phyloP scores from a whole-genome alignment of 23 tunicate species.

The Botrylloides violaceus region DNA sequence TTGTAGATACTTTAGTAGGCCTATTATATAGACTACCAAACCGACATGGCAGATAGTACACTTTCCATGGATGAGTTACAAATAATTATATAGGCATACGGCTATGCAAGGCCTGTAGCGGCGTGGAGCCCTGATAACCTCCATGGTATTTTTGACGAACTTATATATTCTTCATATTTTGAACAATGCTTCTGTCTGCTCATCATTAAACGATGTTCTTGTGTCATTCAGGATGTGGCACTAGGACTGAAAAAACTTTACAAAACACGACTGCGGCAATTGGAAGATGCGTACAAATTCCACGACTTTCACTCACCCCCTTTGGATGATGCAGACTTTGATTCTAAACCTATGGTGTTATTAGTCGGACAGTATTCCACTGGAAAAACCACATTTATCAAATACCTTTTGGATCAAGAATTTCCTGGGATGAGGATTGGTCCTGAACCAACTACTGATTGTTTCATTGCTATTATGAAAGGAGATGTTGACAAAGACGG shows the following conservation, averaged over 20 bases:
- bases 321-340: slow-evolving; percentile 96
- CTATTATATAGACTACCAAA: too few relatives aligned
- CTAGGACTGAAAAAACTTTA: slow-evolving; percentile 72
- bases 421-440: slow-evolving; percentile 99
- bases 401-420: slow-evolving; percentile 86
- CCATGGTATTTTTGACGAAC: too few relatives aligned
- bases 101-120: too few relatives aligned
- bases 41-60: too few relatives aligned
- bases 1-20: too few relatives aligned
- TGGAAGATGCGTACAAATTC: slow-evolving; percentile 93
- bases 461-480: slow-evolving; percentile 91
- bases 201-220: too few relatives aligned
- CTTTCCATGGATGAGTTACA: too few relatives aligned
- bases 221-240: slow-evolving; percentile 55
- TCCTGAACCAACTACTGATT: slow-evolving; percentile 98
- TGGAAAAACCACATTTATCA: slow-evolving; percentile 97
- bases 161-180: too few relatives aligned
- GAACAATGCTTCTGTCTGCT: too few relatives aligned
- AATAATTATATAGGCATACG: too few relatives aligned
- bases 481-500: slow-evolving; percentile 72
- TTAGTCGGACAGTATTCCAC: slow-evolving; percentile 97
- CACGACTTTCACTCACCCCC: slow-evolving; percentile 97
- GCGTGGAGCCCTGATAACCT: too few relatives aligned
- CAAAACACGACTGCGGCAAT: slow-evolving; percentile 45
- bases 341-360: slow-evolving; percentile 95